Evolutionary conservation across 2,113 vertebrate species (phyloP).

Genomic region (Nothocercus julius): DNA sequence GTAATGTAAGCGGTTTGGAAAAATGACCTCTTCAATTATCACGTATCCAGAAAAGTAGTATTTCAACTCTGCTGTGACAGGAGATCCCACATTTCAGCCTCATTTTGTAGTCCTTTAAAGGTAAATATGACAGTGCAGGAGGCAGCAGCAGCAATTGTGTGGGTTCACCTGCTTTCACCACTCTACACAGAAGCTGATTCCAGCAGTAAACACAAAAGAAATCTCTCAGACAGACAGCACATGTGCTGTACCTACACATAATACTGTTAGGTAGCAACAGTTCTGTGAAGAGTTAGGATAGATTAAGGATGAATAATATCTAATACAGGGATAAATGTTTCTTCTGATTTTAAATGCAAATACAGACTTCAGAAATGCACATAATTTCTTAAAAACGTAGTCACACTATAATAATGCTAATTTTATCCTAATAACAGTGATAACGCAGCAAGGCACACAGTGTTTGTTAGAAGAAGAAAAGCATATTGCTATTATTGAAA

Average conservation of each 20-base stretch:
- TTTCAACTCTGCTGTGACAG: constrained; percentile 39
- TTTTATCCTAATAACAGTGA: not conserved
- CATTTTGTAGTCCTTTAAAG: not conserved
- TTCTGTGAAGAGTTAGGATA: not conserved
- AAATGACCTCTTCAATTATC: constrained; percentile 47
- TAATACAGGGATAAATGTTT: not conserved
- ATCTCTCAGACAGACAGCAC: not conserved
- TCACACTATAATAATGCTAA: not conserved
- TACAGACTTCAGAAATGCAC: not conserved
- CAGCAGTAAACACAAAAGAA: not conserved
- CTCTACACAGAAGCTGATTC: not conserved
- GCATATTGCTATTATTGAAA: not conserved
- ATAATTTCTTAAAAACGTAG: not conserved
- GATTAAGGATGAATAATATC: not conserved
- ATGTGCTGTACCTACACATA: fast-evolving
- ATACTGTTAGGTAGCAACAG: not conserved
- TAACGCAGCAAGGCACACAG: not conserved
- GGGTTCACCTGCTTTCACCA: not conserved
- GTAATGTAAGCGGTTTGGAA: constrained; percentile 24
- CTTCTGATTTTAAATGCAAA: not conserved
- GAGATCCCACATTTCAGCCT: constrained; percentile 4
- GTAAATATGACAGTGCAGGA: not conserved
- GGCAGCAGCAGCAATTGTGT: not conserved
- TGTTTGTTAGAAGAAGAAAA: not conserved
- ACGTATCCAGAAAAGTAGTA: constrained; percentile 10